Percentiles rank a stretch among this genome's conserved stretches.
These are phyloP conservation scores for Paramormyrops kingsleyae DNA, from an alignment of 2,113 vertebrate species.

Conservation along the genomic window DNA sequence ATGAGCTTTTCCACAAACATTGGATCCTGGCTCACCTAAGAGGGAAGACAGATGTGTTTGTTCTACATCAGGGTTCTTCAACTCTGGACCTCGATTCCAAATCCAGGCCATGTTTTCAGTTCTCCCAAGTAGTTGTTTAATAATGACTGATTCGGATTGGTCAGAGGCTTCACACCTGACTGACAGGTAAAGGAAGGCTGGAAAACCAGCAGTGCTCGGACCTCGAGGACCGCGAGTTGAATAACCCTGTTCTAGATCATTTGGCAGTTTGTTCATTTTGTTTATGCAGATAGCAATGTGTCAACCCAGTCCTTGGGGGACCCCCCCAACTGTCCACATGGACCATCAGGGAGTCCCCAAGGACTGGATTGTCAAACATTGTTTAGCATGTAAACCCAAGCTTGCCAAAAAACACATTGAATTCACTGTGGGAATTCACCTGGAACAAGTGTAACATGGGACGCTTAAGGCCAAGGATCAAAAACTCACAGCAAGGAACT, in stretches of 20 bases:
- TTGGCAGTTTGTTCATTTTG: not conserved
- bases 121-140: no score
- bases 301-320: not conserved
- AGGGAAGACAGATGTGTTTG: not conserved
- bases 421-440: not conserved
- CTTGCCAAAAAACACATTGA: not conserved
- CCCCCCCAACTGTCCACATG: not conserved
- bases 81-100: no score
- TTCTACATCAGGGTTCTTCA: no score
- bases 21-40: conserved; percentile 66
- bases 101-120: no score
- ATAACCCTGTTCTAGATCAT: no score
- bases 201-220: no score
- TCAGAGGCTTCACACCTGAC: no score
- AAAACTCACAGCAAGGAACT: conserved; percentile 68
- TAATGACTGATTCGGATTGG: no score
- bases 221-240: no score
- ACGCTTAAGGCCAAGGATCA: not conserved
- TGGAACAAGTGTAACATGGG: not conserved
- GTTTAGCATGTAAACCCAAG: not conserved
- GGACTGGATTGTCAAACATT: not conserved
- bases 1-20: conserved; percentile 77
- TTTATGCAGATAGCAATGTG: not conserved
- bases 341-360: not conserved
- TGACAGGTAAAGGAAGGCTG: no score